Percentiles rank a stretch among this genome's conserved stretches.
phyloP scores from a whole-genome alignment of 2,888 invertebrate species.

The Brenthis ino region DNA sequence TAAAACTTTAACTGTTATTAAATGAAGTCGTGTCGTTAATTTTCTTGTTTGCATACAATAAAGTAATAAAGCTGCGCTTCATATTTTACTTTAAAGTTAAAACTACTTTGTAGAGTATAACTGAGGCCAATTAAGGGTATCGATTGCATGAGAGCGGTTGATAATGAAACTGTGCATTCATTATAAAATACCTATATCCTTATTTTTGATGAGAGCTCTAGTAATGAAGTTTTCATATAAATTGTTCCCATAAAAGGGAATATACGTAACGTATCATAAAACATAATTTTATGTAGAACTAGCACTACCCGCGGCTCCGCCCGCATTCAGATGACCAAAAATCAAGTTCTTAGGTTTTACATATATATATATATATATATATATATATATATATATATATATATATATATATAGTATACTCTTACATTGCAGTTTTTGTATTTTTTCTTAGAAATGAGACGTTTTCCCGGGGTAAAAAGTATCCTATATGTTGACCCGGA shows the following conservation, averaged over 20 bases:
- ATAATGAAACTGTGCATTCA: conserved; percentile 4
- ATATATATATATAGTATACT: too few relatives aligned
- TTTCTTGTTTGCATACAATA: conserved; percentile 59
- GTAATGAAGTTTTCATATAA: neutral
- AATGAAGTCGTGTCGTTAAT: conserved; percentile 53
- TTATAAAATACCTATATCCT: neutral
- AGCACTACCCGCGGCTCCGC: too few relatives aligned
- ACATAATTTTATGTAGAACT: too few relatives aligned
- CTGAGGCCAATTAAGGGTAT: conserved; percentile 6
- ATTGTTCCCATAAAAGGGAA: conserved; percentile 7
- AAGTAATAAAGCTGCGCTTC: conserved; percentile 36
- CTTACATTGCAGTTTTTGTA: too few relatives aligned
- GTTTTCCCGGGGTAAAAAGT: too few relatives aligned
- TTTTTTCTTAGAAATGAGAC: too few relatives aligned
- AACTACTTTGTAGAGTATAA: conserved; percentile 5
- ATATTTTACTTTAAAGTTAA: conserved; percentile 8
- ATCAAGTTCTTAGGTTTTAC: too few relatives aligned
- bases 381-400: too few relatives aligned
- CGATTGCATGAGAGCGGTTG: conserved; percentile 9
- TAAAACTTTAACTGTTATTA: conserved; percentile 45
- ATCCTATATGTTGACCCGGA: too few relatives aligned
- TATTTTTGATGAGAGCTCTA: neutral
- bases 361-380: too few relatives aligned
- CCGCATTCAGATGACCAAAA: too few relatives aligned
- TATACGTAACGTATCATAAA: neutral